Conservation (phyloP, 1,140 invertebrate species). For the Halesus radiatus region DNA sequence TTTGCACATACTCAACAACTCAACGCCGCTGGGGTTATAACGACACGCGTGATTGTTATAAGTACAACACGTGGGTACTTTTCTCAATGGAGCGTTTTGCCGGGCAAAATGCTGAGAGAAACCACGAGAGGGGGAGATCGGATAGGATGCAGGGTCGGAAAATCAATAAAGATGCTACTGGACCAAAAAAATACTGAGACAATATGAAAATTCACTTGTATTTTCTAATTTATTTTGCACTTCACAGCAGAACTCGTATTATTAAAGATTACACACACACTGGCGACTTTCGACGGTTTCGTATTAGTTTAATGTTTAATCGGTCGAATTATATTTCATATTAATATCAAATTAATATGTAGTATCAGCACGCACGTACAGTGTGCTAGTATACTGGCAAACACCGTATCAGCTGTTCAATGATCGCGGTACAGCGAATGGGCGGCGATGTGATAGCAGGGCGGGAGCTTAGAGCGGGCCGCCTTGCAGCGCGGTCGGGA, state of each 20-base stretch:
- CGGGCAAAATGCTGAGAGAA: conserved; percentile 10
- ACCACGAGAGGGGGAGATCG: not conserved
- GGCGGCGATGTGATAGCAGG: not conserved
- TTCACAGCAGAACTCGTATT: not conserved
- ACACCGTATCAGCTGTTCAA: conserved; percentile 24
- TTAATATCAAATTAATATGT: too few species aligned
- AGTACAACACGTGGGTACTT: not conserved
- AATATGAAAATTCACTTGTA: too few species aligned
- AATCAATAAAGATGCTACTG: conserved; percentile 25
- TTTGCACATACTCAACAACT: too few species aligned
- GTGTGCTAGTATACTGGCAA: not conserved
- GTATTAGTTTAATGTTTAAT: too few species aligned
- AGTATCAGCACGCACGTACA: not conserved
- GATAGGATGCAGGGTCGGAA: not conserved
- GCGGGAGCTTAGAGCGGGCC: not conserved
- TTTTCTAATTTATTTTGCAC: not conserved
- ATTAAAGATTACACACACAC: too few species aligned
- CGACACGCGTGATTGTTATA: too few species aligned
- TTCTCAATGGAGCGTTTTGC: conserved; percentile 6
- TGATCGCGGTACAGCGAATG: not conserved
- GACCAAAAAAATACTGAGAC: too few species aligned
- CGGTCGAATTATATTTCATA: too few species aligned
- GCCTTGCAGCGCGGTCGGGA: conserved; percentile 2
- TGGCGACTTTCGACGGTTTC: too few species aligned
- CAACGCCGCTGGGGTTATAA: too few species aligned